Base-by-base conservation (phyloP, 1,140 invertebrate genomes). In the Meloidogyne hapla region DNA sequence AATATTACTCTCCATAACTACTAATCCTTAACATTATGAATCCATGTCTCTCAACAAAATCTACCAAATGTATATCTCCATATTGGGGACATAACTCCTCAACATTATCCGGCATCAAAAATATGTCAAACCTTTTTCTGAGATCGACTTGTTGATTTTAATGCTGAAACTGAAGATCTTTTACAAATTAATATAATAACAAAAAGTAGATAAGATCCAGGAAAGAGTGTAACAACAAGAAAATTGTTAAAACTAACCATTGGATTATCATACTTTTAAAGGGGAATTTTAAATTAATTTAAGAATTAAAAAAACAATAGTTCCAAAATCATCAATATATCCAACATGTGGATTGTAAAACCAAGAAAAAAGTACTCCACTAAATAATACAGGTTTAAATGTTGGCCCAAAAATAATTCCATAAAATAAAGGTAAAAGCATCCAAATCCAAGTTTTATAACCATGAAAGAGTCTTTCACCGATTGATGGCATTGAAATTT, bases 261-360 rank as follows among this genome's bases (percentile, higher is more conserved):
- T 56, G 48, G 48, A 56, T 56, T 56, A 3, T 56, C 48, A 56
- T 56, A 56, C 48, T 56, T 56, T 42, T 56, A n/a, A 21, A 56
- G 8, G 8, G n/a, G n/a, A 12, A 42, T 9, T 42, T 42, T 42
- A 42, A 48, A 48, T 42, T 42, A 48, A 48, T 18, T 13, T 18
- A 56, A n/a, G 5, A n/a, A 18, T 48, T n/a, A n/a, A n/a, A 56
- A n/a, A 15, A n/a, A 56, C 48, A n/a, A 4, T 56, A 56, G n/a
- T 13, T 21, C 48, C 48, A 56, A 56, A 56, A 73, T 73, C 75
- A 18, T 75, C 71, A 56, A 45, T 21, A 66, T 76, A 76, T 10
- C 75, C 73, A 26, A 76, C 38, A 42, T 76, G 64, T 9, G 75
- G 75, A 56, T 76, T 76, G 33, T 73, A 76, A 64, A 76, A 76